These are phyloP conservation scores for Helicoverpa zea DNA, from an alignment of 1,140 invertebrate species.

Conservation along the genomic window DNA sequence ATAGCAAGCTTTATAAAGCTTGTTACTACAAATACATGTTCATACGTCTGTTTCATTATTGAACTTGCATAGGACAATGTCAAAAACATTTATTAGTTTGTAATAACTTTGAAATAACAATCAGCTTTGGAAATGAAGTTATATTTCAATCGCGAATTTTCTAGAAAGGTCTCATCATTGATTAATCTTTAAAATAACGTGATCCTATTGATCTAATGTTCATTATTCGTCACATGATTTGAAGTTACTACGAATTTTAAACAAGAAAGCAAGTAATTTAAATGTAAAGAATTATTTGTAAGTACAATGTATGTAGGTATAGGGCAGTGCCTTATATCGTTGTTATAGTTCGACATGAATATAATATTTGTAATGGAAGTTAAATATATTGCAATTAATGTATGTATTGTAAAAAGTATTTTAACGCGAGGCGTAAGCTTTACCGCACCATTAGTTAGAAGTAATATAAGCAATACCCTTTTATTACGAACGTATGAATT, in stretches of 20 bases:
- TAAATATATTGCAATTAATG: slow-evolving; percentile 15
- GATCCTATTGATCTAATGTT: background rate
- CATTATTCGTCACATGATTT: background rate
- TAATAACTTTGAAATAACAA: background rate
- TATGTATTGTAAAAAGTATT: slow-evolving; percentile 26
- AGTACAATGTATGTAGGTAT: slow-evolving; percentile 51
- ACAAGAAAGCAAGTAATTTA: slow-evolving; percentile 6
- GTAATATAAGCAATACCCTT: slow-evolving; percentile 27
- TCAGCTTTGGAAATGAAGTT: background rate
- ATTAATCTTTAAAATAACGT: background rate
- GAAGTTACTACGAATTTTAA: slow-evolving; percentile 4
- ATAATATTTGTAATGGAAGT: slow-evolving; percentile 27
- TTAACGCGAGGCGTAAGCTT: slow-evolving; percentile 33
- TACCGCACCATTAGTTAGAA: slow-evolving; percentile 22
- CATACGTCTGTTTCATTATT: background rate
- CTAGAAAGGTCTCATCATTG: background rate
- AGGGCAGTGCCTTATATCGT: slow-evolving; percentile 70
- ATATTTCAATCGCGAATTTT: background rate
- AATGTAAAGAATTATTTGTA: slow-evolving; percentile 25
- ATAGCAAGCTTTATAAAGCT: too few relatives aligned
- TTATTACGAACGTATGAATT: slow-evolving; percentile 10
- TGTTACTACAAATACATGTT: background rate
- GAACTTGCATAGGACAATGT: background rate
- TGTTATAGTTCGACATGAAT: slow-evolving; percentile 47
- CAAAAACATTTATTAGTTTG: background rate